Evolutionary conservation across 2,797 vertebrate genomes (phyloP).

Genomic region (Phrynocephalus forsythii): DNA sequence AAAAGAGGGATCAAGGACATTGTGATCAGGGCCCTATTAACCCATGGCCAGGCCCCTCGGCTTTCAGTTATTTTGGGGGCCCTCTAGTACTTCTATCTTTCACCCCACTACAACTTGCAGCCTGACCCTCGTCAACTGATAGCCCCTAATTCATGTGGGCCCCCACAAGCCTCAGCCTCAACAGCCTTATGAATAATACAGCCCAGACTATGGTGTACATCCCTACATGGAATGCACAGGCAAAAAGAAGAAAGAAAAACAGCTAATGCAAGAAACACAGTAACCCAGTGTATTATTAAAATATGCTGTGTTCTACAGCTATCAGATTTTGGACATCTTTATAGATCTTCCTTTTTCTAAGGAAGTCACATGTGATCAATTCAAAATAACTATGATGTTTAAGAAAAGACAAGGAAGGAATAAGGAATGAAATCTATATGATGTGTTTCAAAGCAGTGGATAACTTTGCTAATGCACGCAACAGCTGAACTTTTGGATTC

Average conservation of each 20-base stretch:
- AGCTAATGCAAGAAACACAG: neutral
- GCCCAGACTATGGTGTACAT: neutral
- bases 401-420: neutral
- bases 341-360: neutral
- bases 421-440: conserved; percentile 3
- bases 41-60: no score
- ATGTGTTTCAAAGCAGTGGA: neutral
- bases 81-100: no score
- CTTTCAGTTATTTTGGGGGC: no score
- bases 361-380: neutral
- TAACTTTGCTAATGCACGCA: conserved; percentile 23
- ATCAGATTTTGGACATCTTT: neutral
- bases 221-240: neutral
- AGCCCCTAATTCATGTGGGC: no score
- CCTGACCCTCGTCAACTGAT: no score
- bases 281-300: neutral
- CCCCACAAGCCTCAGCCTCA: no score
- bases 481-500: conserved; percentile 19
- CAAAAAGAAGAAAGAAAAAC: neutral
- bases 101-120: no score
- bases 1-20: neutral
- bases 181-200: no score
- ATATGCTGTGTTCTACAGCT: neutral
- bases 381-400: neutral
- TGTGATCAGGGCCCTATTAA: neutral